phyloP scores from a whole-genome alignment of 1,140 invertebrate genomes.

The Anastrepha ludens region DNA sequence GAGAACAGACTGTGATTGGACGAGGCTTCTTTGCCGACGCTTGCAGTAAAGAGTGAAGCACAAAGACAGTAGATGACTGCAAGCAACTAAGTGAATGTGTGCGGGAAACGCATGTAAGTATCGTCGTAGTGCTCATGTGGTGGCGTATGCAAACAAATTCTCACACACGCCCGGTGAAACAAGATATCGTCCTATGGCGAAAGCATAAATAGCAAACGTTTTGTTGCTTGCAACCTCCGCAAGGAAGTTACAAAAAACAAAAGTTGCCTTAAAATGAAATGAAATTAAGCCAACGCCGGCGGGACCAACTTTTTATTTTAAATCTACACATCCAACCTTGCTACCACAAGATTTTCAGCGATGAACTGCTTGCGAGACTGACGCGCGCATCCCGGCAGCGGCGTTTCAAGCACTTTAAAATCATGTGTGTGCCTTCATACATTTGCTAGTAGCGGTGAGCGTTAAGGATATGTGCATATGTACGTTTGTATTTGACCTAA shows the following conservation, averaged over 20 bases:
- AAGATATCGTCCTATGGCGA: background rate
- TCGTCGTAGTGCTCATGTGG: background rate
- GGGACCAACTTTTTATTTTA: constrained; percentile 11
- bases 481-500: no score
- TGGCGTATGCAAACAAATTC: background rate
- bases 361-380: background rate
- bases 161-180: background rate
- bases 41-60: background rate
- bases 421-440: no score
- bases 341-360: background rate
- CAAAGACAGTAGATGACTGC: background rate
- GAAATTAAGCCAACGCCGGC: background rate
- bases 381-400: background rate
- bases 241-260: background rate
- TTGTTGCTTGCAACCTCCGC: background rate
- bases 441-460: no score
- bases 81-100: background rate
- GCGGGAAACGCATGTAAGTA: background rate
- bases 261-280: constrained; percentile 8
- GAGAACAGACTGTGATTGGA: no score
- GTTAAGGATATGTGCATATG: no score
- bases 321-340: background rate
- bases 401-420: background rate
- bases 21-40: background rate
- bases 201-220: background rate